Conservation (phyloP, 2,113 vertebrate species). For the Chloropsis cyanopogon region DNA sequence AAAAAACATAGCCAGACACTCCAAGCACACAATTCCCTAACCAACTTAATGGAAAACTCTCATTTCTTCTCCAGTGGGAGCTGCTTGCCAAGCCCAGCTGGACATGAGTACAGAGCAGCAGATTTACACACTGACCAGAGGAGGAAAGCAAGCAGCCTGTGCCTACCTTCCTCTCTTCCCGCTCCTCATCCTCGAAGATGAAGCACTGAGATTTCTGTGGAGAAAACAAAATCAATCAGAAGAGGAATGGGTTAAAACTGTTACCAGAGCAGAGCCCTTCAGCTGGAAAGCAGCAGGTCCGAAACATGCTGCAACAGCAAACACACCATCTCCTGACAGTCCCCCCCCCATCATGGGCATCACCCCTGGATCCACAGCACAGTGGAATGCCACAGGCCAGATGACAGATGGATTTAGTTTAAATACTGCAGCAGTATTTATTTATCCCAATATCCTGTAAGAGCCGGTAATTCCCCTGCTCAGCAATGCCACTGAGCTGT, state of each 20-base stretch:
- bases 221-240: background rate
- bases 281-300: background rate
- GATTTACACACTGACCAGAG: background rate
- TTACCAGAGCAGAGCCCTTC: background rate
- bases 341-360: background rate
- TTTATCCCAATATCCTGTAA: background rate
- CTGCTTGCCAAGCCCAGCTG: background rate
- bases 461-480: background rate
- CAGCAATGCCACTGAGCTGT: background rate
- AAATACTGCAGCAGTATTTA: background rate
- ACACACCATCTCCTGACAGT: background rate
- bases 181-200: slow-evolving; percentile 79
- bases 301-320: background rate
- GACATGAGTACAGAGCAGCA: background rate
- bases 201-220: slow-evolving; percentile 87
- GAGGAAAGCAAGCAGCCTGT: background rate
- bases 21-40: background rate
- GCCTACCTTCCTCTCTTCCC: slow-evolving; percentile 85
- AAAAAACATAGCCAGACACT: background rate
- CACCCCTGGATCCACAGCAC: background rate
- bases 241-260: background rate
- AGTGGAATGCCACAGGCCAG: background rate
- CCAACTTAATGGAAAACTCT: background rate
- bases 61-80: background rate
- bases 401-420: background rate